phyloP scores from a whole-genome alignment of 2,888 invertebrate species.

The Clepsis dumicolana region DNA sequence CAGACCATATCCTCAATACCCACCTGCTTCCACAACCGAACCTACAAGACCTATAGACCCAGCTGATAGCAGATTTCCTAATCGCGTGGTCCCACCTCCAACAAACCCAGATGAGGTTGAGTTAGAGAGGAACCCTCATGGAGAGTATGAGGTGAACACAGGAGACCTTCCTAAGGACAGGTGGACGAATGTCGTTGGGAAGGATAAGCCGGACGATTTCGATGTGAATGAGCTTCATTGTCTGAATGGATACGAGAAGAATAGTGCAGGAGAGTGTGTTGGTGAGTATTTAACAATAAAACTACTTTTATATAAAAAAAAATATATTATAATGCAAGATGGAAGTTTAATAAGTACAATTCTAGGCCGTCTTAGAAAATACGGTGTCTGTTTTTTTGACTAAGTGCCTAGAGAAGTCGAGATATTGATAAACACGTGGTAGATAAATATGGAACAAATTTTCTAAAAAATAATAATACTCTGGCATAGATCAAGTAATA shows the following conservation, averaged over 20 bases:
- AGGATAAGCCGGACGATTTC: constrained; percentile 57
- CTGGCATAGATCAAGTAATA: too few relatives aligned
- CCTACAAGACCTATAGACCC: constrained; percentile 45
- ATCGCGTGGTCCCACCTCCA: constrained; percentile 51
- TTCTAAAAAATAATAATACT: too few relatives aligned
- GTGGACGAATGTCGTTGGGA: constrained; percentile 61
- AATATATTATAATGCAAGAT: too few relatives aligned
- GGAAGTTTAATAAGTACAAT: too few relatives aligned
- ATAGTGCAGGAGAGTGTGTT: constrained; percentile 83
- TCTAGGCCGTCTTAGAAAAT: too few relatives aligned
- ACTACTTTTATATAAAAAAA: too few relatives aligned
- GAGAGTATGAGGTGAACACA: constrained; percentile 58
- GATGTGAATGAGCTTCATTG: constrained; percentile 73
- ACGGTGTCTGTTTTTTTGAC: too few relatives aligned
- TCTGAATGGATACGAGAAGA: constrained; percentile 83
- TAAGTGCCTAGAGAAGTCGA: too few relatives aligned
- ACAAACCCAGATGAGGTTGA: constrained; percentile 52
- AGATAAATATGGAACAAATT: too few relatives aligned
- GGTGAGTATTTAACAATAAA: constrained; percentile 76
- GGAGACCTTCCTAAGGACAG: constrained; percentile 62
- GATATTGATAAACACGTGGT: too few relatives aligned
- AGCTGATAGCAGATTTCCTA: constrained; percentile 31
- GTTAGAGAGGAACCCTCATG: constrained; percentile 57
- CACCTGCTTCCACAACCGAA: constrained; percentile 46
- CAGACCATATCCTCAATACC: constrained; percentile 48